Evolutionary conservation across 2,113 vertebrate species (phyloP), one percentile per base, ranked within the genome.

Genomic region (Willisornis vidua): DNA sequence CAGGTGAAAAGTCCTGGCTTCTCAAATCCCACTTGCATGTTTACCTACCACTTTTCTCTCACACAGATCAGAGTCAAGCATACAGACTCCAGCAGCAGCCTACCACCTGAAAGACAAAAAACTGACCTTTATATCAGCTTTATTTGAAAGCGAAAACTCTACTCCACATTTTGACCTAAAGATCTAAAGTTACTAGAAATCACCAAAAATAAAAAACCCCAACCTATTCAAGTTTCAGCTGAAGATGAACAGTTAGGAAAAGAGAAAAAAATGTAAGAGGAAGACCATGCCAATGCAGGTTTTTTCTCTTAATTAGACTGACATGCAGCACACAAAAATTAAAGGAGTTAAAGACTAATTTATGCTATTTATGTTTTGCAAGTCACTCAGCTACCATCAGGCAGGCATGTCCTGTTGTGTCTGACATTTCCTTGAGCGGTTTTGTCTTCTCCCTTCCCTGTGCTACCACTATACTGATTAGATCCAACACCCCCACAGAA

Each of bases 341-440:
- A 51, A 70, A 90, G 28, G 75, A 67, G 33, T 89, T 86, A 91
- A 94, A 72, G 43, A n/a, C 55, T 84, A 90, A 94, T 92, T 94
- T 83, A 91, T 84, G 83, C 59, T 63, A 77, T 86, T 90, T 80
- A 55, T 54, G 65, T 19, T 94, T 10, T 89, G 79, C 88, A 90
- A 89, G 82, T 95, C 91, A 91, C 92, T 91, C 75, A 71, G 74
- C 71, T 68, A 41, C n/a, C 79, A 90, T 41, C 52, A 90, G 63
- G 79, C 48, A 95, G 59, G 89, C 18, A 0, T 48, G 67, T 93
- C 57, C 90, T 94, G 94, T 91, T 84, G 92, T 7, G 65, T 54
- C 92, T 96, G 82, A 96, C 94, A 94, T 94, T 90, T 97, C 75
- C 75, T 74, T 88, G 85, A 89, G 85, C 6, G 0, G 82, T 91